Conservation (phyloP, 2,888 invertebrate species). For the Netelia fuscicornis region DNA sequence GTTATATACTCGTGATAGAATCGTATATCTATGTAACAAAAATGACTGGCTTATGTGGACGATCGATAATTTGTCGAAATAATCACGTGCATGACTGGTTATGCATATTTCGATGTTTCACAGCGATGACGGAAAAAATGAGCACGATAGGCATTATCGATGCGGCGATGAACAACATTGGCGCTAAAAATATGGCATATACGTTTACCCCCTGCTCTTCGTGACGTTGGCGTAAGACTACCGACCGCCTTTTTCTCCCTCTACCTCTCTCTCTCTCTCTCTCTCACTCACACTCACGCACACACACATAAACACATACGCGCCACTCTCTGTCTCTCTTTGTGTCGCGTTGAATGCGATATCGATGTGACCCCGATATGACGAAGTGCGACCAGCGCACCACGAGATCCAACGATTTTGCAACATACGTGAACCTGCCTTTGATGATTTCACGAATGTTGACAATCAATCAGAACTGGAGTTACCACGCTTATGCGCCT, state of each 20-base stretch:
- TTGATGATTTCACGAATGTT: conserved; percentile 25
- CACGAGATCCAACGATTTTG: conserved; percentile 48
- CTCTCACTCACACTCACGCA: not conserved
- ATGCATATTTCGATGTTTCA: not conserved
- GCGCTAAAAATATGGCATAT: conserved; percentile 64
- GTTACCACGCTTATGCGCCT: not conserved
- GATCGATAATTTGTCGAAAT: not conserved
- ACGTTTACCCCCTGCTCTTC: conserved; percentile 59
- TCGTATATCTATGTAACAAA: no score
- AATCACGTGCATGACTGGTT: not conserved
- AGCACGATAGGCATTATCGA: conserved; percentile 58
- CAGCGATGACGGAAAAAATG: conserved; percentile 43
- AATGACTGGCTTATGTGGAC: not conserved
- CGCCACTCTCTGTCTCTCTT: conserved; percentile 25
- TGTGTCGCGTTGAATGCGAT: conserved; percentile 70
- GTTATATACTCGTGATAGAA: no score
- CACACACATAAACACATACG: no score
- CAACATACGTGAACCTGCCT: conserved; percentile 1
- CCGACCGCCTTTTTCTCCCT: conserved; percentile 63
- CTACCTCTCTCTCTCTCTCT: conserved; percentile 28
- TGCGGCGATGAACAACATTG: conserved; percentile 61
- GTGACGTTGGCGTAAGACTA: conserved; percentile 76
- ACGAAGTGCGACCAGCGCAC: conserved; percentile 48
- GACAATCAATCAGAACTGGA: not conserved
- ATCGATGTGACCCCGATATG: conserved; percentile 80